Conservation (phyloP, 2,797 vertebrate species). For the Bryconaethiops microstoma region DNA sequence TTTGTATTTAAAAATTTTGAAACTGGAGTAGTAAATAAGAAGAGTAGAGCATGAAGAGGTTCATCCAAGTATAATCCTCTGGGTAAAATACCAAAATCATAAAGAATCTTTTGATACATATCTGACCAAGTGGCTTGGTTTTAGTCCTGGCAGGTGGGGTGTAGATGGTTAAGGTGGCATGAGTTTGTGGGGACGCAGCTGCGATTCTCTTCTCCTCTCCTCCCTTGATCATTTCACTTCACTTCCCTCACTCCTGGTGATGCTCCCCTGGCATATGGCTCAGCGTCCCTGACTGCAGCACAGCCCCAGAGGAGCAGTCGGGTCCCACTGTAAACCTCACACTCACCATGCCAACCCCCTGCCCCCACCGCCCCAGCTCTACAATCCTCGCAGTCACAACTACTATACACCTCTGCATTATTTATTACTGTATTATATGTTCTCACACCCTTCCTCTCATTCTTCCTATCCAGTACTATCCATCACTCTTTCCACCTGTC, state of each 20-base stretch:
- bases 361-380: slow-evolving; percentile 24
- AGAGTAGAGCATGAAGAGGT: too few species aligned
- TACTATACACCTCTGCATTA: slow-evolving; percentile 56
- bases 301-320: slow-evolving; percentile 17
- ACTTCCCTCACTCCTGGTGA: slow-evolving; percentile 44
- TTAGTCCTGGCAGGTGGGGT: neutral
- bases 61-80: too few species aligned
- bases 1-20: too few species aligned
- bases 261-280: slow-evolving; percentile 49
- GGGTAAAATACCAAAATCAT: too few species aligned
- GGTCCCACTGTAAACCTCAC: slow-evolving; percentile 45
- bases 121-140: slow-evolving; percentile 1
- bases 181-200: slow-evolving; percentile 26
- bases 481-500: neutral
- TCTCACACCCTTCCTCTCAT: slow-evolving; percentile 8
- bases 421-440: slow-evolving; percentile 43
- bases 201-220: slow-evolving; percentile 27
- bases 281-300: slow-evolving; percentile 26
- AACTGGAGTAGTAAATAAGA: too few species aligned
- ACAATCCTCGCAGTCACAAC: slow-evolving; percentile 45
- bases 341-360: slow-evolving; percentile 47
- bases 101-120: neutral
- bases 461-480: neutral
- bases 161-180: slow-evolving; percentile 2
- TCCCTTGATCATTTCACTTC: slow-evolving; percentile 45